Conservation (phyloP, 2,888 invertebrate genomes). For the Agrotis ipsilon region DNA sequence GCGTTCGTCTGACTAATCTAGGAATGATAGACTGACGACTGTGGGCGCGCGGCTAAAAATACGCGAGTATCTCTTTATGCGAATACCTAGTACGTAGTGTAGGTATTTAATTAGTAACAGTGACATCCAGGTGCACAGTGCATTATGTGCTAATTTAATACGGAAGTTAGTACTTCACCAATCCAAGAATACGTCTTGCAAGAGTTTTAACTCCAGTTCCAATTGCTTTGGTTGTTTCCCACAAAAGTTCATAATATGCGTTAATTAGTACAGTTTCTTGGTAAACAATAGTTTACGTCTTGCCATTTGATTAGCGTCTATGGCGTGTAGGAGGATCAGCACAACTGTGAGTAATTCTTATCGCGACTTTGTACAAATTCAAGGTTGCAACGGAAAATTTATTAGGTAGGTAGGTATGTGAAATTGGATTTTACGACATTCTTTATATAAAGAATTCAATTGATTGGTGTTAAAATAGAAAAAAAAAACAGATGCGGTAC, state of each 20-base stretch:
- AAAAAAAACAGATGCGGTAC: not conserved
- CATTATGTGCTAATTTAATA: constrained; percentile 47
- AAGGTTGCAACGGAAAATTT: constrained; percentile 83
- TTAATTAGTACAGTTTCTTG: constrained; percentile 32
- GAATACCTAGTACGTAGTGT: constrained; percentile 35
- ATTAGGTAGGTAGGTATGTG: constrained; percentile 41
- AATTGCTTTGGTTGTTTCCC: constrained; percentile 8
- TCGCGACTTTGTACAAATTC: constrained; percentile 72
- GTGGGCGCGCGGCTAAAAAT: constrained; percentile 73
- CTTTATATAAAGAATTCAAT: constrained; percentile 4
- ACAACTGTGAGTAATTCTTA: constrained; percentile 79
- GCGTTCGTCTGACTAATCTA: constrained; percentile 68
- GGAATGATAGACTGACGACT: constrained; percentile 62
- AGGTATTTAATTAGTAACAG: constrained; percentile 48
- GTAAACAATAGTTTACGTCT: constrained; percentile 64
- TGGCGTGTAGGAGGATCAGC: constrained; percentile 71
- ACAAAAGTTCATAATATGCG: constrained; percentile 20
- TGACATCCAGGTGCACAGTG: constrained; percentile 51
- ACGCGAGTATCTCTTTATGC: constrained; percentile 47
- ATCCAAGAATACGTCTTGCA: constrained; percentile 26
- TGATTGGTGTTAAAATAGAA: constrained; percentile 13
- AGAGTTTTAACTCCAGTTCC: not conserved
- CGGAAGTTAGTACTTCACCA: constrained; percentile 31
- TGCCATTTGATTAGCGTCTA: constrained; percentile 70
- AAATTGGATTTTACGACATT: constrained; percentile 44